phyloP scores from a whole-genome alignment of 2,797 vertebrate species.

The Melanotaenia boesemani region DNA sequence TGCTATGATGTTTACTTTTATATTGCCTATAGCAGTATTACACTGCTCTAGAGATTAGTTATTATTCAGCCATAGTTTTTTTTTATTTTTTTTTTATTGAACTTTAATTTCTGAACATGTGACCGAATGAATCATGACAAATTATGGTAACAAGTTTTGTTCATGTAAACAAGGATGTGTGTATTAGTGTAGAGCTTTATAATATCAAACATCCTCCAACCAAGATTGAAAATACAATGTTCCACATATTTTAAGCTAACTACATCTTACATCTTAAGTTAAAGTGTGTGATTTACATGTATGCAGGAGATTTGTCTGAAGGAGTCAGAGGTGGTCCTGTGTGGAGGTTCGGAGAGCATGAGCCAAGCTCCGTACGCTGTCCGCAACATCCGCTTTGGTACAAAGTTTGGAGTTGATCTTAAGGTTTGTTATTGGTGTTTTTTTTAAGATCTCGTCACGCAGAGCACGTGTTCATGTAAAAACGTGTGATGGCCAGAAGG shows the following conservation, averaged over 20 bases:
- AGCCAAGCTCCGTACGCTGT: conserved; percentile 92
- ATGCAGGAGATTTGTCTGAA: conserved; percentile 92
- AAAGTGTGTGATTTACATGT: conserved; percentile 13
- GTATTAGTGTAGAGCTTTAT: not conserved
- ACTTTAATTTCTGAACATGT: not conserved
- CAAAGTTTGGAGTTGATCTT: conserved; percentile 89
- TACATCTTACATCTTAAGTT: not conserved
- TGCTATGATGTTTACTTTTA: not conserved
- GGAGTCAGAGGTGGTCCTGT: conserved; percentile 94
- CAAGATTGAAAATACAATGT: not conserved
- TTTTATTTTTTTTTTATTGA: not conserved
- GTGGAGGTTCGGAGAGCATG: conserved; percentile 95
- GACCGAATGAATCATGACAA: not conserved
- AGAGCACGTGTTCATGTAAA: not conserved
- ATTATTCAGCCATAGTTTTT: not conserved
- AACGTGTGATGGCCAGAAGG: not conserved
- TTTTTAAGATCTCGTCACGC: not conserved
- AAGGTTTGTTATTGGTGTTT: conserved; percentile 74
- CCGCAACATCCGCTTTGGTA: conserved; percentile 93
- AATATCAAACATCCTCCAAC: not conserved
- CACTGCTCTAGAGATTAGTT: not conserved
- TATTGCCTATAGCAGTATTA: not conserved
- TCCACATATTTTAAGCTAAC: not conserved
- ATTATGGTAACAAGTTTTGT: not conserved
- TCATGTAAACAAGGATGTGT: not conserved